A percentile compares a stretch with the other conserved stretches of the same genome.
These are phyloP conservation scores for Entomobrya multifasciata DNA, from an alignment of 2,888 invertebrate genomes.

Conservation along the genomic window DNA sequence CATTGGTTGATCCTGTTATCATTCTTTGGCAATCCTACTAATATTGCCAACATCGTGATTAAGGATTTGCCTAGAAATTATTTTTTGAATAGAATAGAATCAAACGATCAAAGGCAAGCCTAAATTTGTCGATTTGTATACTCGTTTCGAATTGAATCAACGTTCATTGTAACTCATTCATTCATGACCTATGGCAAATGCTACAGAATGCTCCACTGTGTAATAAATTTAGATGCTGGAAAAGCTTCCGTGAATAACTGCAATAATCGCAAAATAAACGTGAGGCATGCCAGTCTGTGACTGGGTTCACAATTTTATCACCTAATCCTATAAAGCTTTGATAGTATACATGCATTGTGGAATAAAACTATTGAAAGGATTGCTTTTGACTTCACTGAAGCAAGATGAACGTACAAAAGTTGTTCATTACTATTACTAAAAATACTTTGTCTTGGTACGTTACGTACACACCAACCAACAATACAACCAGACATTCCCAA, in stretches of 20 bases:
- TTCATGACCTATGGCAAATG: conserved; percentile 43
- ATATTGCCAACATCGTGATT: background rate
- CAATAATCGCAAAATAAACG: conserved; percentile 17
- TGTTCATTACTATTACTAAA: too few species aligned
- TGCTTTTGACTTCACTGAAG: too few species aligned
- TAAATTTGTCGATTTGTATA: background rate
- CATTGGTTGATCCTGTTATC: conserved; percentile 33
- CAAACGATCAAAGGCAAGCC: background rate
- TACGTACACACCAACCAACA: background rate
- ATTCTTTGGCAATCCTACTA: background rate
- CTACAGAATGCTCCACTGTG: background rate
- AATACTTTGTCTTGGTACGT: too few species aligned
- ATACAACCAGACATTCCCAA: background rate
- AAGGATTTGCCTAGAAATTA: too few species aligned
- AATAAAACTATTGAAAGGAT: too few species aligned
- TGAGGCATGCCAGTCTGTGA: background rate
- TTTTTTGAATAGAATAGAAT: too few species aligned
- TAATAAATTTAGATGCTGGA: background rate
- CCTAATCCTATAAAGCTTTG: background rate
- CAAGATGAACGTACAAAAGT: too few species aligned
- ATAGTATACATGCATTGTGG: too few species aligned
- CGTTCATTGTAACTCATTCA: background rate
- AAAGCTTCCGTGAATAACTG: conserved; percentile 4
- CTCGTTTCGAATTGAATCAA: background rate
- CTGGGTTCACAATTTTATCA: background rate